Evolutionary conservation across 2,888 invertebrate species (phyloP).

Genomic region (Kryphioiulus occultus): DNA sequence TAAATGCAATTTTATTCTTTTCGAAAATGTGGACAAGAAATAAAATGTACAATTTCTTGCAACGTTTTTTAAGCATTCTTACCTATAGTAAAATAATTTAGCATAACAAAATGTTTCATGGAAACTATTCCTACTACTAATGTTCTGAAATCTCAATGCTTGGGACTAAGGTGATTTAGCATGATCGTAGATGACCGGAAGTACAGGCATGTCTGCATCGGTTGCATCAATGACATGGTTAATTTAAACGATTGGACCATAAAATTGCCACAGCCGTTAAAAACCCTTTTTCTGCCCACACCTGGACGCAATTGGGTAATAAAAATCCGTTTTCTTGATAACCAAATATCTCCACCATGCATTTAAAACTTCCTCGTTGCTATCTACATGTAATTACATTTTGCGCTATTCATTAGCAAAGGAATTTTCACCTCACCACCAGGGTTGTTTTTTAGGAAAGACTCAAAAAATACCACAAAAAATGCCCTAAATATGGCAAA

Average conservation of each 20-base stretch:
- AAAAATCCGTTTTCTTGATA: conserved; percentile 24
- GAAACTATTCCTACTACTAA: too few relatives aligned
- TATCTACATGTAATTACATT: not conserved
- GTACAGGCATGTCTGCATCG: too few relatives aligned
- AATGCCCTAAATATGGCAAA: not conserved
- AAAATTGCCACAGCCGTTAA: not conserved
- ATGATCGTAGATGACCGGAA: too few relatives aligned
- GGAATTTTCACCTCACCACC: conserved; percentile 22
- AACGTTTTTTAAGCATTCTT: too few relatives aligned
- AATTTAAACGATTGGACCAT: conserved; percentile 1
- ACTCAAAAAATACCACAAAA: not conserved
- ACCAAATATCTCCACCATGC: conserved; percentile 26
- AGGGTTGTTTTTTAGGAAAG: not conserved
- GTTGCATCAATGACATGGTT: too few relatives aligned
- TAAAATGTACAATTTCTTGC: too few relatives aligned
- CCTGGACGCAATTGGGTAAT: not conserved
- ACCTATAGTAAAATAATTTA: too few relatives aligned
- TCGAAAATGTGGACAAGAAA: too few relatives aligned
- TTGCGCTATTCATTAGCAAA: conserved; percentile 17
- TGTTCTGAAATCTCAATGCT: too few relatives aligned
- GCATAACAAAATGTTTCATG: too few relatives aligned
- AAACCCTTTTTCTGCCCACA: not conserved
- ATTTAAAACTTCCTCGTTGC: conserved; percentile 9
- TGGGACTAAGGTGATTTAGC: too few relatives aligned
- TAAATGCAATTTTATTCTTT: too few relatives aligned